Evolutionary conservation across 2,888 invertebrate genomes (phyloP), one percentile per base, ranked within the genome.

Genomic region (Drosophila formosana): DNA sequence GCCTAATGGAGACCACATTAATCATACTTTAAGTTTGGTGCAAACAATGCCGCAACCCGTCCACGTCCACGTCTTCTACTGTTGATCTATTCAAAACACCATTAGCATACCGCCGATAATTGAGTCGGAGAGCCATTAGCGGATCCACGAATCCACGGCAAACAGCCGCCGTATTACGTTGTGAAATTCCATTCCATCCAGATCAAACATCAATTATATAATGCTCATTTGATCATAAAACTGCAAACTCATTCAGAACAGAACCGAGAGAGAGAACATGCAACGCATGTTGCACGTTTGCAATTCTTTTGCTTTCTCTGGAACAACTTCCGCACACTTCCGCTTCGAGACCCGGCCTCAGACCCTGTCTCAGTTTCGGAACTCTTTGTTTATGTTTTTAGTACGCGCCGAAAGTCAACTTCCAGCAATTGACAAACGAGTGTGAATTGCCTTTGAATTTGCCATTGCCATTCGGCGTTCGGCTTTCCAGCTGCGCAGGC

Each of bases 31-130:
- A 74, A 67, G 66, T 63, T 50, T 62, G 39, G 2, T 49, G 77
- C 86, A 81, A 83, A 83, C 82, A 83, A 83, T 82, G 13, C 18
- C 37, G 32, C 26, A 51, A 13, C 41, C 34, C 34, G 26, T 50
- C 53, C n/a, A 9, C 34, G 26, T 50, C 53, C n/a, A 9, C 37
- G 37, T 37, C n/a, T 37, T 37, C 37, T 37, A 37, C 37, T 37
- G 37, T 37, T 53, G 78, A 60, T 61, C 80, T 68, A 75, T 84
- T 84, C 76, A 84, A 86, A 86, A 82, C 58, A 62, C 85, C 85
- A 86, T 87, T 87, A 87, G 86, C 86, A 88, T 82, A 84, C 74
- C 67, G 72, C 52, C 69, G 86, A 82, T 87, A 87, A 87, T 87
- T 87, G 79, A 73, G 73, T 66, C 66, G 67, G 47, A 28, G 61